phyloP scores from a whole-genome alignment of 2,113 vertebrate genomes.

The Gallinago media region DNA sequence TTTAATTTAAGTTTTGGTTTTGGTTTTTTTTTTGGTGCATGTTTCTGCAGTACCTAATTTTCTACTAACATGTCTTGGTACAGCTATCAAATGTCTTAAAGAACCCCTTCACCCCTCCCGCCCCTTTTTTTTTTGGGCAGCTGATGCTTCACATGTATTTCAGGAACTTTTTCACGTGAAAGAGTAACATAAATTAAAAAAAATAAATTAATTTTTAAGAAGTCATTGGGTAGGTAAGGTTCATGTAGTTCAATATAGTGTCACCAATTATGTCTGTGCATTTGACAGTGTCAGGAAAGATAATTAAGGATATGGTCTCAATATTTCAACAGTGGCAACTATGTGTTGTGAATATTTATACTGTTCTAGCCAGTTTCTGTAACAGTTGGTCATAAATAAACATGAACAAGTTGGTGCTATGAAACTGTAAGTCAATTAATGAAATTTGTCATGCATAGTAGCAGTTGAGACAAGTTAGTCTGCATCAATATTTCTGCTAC shows the following conservation, averaged over 20 bases:
- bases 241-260: constrained; percentile 3
- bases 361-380: constrained; percentile 17
- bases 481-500: not conserved
- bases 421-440: constrained; percentile 57
- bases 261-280: constrained; percentile 15
- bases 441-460: constrained; percentile 24
- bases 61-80: not conserved
- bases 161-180: not conserved
- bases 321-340: constrained; percentile 41
- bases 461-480: not conserved
- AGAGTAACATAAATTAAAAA: not conserved
- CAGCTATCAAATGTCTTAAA: not conserved
- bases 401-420: constrained; percentile 30
- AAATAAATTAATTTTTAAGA: not conserved
- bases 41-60: not conserved
- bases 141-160: not conserved
- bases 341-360: constrained; percentile 36
- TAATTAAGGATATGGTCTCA: constrained; percentile 54
- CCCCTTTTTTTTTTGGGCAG: not conserved
- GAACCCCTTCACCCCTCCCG: rapidly evolving
- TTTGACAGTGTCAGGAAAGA: constrained; percentile 40
- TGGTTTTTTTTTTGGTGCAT: too few species aligned
- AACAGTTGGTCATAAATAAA: constrained; percentile 67
- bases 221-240: not conserved
- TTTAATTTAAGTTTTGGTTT: not conserved